phyloP scores from a whole-genome alignment of 1,140 invertebrate genomes.

The Cydia pomonella region DNA sequence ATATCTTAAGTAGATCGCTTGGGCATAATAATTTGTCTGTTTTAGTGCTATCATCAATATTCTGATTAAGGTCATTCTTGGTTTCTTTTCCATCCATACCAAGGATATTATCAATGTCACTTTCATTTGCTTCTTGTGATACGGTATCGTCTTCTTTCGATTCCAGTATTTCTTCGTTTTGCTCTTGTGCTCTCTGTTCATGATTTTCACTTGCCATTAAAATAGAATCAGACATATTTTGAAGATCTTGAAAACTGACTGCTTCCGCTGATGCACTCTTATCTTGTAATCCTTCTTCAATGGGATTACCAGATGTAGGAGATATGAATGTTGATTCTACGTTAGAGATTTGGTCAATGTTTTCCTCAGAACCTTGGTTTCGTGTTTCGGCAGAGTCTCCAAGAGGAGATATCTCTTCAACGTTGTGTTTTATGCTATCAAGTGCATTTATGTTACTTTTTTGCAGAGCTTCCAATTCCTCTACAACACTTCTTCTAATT shows the following conservation, averaged over 20 bases:
- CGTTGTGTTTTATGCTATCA: constrained; percentile 12
- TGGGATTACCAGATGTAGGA: background rate
- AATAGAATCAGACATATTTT: constrained; percentile 57
- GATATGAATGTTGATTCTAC: background rate
- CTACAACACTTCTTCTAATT: constrained; percentile 2
- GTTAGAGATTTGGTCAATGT: background rate
- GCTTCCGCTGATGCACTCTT: constrained; percentile 12
- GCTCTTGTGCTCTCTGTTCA: background rate
- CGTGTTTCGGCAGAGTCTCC: background rate
- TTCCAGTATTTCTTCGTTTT: background rate
- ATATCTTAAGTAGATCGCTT: background rate
- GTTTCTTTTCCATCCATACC: background rate
- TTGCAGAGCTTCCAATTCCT: constrained; percentile 11
- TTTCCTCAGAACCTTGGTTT: background rate
- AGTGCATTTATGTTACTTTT: constrained; percentile 8
- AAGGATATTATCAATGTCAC: background rate
- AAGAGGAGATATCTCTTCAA: background rate
- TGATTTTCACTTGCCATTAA: constrained; percentile 35
- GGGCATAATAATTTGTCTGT: background rate
- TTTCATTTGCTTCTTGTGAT: background rate
- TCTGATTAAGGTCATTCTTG: background rate
- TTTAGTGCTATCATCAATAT: background rate
- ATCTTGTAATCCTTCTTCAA: constrained; percentile 11
- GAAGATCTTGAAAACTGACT: constrained; percentile 50
- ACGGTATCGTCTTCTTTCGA: background rate